A percentile compares a stretch with the other conserved stretches of the same genome.
Evolutionary conservation across 1,140 invertebrate species (phyloP).

Genomic region (Homarus americanus): DNA sequence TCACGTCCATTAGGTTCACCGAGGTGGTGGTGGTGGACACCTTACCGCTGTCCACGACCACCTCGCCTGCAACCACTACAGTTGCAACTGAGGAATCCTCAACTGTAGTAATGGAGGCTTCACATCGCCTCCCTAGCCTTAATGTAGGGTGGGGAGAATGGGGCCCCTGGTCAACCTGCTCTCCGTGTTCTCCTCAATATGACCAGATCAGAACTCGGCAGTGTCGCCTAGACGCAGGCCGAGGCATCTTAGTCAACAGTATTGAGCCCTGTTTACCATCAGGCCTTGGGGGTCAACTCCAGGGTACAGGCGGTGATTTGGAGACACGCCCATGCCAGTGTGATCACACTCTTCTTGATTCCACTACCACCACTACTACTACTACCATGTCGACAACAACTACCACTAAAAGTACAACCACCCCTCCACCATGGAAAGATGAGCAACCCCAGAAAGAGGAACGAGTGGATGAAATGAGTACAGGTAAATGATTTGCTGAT

Average conservation of each 20-base stretch:
- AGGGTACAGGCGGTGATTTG: constrained; percentile 66
- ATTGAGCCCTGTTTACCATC: constrained; percentile 73
- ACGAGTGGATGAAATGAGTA: constrained; percentile 19
- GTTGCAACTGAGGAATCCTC: constrained; percentile 76
- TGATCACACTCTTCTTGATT: constrained; percentile 32
- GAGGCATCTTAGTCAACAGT: constrained; percentile 72
- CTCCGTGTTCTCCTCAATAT: constrained; percentile 72
- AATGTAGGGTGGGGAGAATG: constrained; percentile 75
- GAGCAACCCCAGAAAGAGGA: constrained; percentile 46
- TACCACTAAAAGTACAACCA: constrained; percentile 44
- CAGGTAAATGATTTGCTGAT: too few species aligned
- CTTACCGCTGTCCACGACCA: constrained; percentile 21
- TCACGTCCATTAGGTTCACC: constrained; percentile 78
- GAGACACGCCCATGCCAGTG: constrained; percentile 72
- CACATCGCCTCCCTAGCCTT: constrained; percentile 69
- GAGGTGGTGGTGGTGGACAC: constrained; percentile 68
- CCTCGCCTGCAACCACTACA: constrained; percentile 72
- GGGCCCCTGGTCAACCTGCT: constrained; percentile 75
- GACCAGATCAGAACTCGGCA: constrained; percentile 73
- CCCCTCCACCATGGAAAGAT: constrained; percentile 39
- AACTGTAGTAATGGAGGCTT: constrained; percentile 68
- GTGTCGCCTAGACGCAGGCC: constrained; percentile 72
- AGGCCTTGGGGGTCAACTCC: constrained; percentile 53
- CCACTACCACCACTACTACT: constrained; percentile 44
- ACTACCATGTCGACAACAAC: constrained; percentile 32